phyloP scores from a whole-genome alignment of 2,797 vertebrate species.

The Chaenodraco wilsoni region DNA sequence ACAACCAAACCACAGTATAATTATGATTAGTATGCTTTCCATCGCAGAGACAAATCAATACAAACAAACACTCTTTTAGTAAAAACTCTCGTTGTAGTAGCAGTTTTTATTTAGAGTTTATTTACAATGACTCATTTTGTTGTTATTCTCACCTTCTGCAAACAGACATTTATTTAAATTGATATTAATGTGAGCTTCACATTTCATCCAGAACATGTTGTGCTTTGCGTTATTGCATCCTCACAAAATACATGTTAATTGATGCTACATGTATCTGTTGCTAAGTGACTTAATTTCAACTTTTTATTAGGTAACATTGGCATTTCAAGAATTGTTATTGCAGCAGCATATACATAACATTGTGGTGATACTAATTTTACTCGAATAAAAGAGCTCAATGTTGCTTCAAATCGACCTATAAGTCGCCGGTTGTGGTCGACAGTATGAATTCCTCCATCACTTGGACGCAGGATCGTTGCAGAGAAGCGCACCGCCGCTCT shows the following conservation, averaged over 20 bases:
- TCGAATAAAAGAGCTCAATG: too few species aligned
- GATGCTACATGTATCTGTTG: too few species aligned
- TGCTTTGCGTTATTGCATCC: constrained; percentile 25
- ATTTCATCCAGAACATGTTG: constrained; percentile 32
- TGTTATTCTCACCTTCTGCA: constrained; percentile 10
- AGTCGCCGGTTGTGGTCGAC: background rate
- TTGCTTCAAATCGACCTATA: background rate
- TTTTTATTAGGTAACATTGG: too few species aligned
- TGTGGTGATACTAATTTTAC: too few species aligned
- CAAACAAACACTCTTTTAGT: constrained; percentile 2
- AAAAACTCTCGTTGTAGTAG: background rate
- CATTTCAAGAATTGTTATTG: too few species aligned
- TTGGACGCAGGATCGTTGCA: constrained; percentile 21
- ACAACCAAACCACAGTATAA: constrained; percentile 10
- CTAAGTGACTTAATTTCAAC: too few species aligned
- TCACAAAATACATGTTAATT: background rate
- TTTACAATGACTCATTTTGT: background rate
- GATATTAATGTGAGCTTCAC: constrained; percentile 22
- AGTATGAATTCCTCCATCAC: background rate
- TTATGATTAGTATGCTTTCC: constrained; percentile 11
- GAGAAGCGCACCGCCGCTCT: constrained; percentile 43
- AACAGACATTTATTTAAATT: constrained; percentile 1
- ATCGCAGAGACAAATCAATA: constrained; percentile 25
- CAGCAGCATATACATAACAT: too few species aligned
- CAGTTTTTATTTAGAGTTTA: background rate